phyloP scores from a whole-genome alignment of 2,797 vertebrate genomes.

The Xiphophorus birchmanni region DNA sequence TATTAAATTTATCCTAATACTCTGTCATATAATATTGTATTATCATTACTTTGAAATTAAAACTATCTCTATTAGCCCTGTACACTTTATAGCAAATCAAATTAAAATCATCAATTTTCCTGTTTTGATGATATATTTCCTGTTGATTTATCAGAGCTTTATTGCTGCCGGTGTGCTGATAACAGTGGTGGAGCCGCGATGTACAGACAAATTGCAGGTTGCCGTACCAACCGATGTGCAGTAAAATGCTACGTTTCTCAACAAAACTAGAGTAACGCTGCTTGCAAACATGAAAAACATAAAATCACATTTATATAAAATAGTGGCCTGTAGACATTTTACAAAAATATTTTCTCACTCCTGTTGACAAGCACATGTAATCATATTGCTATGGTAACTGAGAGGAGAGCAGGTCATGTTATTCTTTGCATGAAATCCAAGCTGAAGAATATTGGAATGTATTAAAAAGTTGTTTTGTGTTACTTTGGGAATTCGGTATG shows the following conservation, averaged over 20 bases:
- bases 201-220: background rate
- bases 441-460: background rate
- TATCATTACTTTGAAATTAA: background rate
- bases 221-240: conserved; percentile 5
- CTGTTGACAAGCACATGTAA: background rate
- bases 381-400: background rate
- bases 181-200: background rate
- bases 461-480: background rate
- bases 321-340: too few species aligned
- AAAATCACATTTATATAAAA: background rate
- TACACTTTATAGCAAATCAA: background rate
- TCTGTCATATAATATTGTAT: background rate
- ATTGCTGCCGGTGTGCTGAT: background rate
- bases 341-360: background rate
- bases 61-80: background rate
- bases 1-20: too few species aligned
- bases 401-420: background rate
- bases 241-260: background rate
- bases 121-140: background rate
- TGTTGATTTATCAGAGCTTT: background rate
- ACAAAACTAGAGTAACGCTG: background rate
- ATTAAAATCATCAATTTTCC: background rate
- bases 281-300: background rate
- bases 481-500: background rate
- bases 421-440: background rate